Percentiles rank a stretch among this genome's conserved stretches.
Conservation (phyloP, 2,888 invertebrate genomes). For the Paralinhomoeus sp. region DNA sequence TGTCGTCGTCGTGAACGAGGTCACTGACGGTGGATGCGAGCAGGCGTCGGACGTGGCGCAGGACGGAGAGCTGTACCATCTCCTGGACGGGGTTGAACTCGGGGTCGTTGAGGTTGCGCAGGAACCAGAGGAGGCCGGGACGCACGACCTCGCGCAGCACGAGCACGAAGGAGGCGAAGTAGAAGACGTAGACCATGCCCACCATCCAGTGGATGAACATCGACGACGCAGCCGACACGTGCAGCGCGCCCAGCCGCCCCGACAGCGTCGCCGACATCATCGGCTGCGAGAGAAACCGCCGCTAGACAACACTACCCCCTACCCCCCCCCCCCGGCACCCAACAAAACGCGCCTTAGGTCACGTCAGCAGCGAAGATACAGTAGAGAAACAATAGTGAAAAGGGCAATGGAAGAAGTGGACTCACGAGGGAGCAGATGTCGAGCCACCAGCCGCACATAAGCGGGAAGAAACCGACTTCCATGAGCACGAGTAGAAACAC, state of each 20-base stretch:
- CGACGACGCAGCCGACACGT: constrained; percentile 74
- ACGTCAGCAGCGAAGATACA: too few relatives aligned
- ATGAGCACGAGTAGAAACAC: constrained; percentile 68
- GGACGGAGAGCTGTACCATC: constrained; percentile 89
- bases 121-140: constrained; percentile 92
- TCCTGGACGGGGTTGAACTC: constrained; percentile 95
- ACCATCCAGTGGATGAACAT: constrained; percentile 97
- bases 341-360: too few relatives aligned
- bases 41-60: constrained; percentile 65
- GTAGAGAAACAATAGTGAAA: too few relatives aligned
- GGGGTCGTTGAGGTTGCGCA: constrained; percentile 89
- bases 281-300: constrained; percentile 10
- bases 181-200: constrained; percentile 95
- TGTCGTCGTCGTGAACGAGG: too few relatives aligned
- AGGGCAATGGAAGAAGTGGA: too few relatives aligned
- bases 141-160: constrained; percentile 72
- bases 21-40: constrained; percentile 70
- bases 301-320: background rate
- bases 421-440: constrained; percentile 70
- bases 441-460: constrained; percentile 96
- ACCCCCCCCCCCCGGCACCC: background rate
- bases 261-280: constrained; percentile 48
- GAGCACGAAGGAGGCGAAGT: constrained; percentile 86
- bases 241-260: constrained; percentile 56
- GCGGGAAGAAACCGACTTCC: constrained; percentile 83